Base-by-base conservation (phyloP, 2,113 vertebrate species). In the Marcusenius ussheri region DNA sequence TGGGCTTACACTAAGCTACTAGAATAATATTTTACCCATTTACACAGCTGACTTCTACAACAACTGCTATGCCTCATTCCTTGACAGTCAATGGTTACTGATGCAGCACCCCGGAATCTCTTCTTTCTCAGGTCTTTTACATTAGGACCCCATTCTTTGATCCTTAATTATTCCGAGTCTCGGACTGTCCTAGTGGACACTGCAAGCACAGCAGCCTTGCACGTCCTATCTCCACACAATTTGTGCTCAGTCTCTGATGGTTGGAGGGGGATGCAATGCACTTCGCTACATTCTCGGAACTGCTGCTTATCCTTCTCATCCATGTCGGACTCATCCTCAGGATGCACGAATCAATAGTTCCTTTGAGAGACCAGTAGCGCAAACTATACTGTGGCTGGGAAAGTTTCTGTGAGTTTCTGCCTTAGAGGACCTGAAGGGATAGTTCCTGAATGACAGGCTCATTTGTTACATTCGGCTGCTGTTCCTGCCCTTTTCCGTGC, bases 281-380 rank as follows among this genome's bases (percentile, higher is more conserved):
- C 91, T 92, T 90, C 42, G 90, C 83, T 31, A 53, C 90, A 91
- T 89, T 58, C 90, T 90, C 0, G 50, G 0, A 85, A 89, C 89
- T 90, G 91, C 90, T 92, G 96, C 91, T 94, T 94, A 94, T 95
- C 94, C 95, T 93, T 93, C 88, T 92, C 90, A 95, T 95, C 93
- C 93, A 91, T 91, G 95, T 96, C 95, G 93, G 93, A 92, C 90
- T 92, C 88, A 89, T 94, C 93, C 93, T 83, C 90, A 90, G 92
- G 92, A 94, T 86, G 91, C 92, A 96, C 95, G 95, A 92, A 96
- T 96, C 96, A 96, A 92, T 2, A 88, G 15, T 42, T 90, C 27
- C 42, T n/a, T 91, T 87, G 93, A 91, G 93, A 94, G 93, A 93
- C 90, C 90, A 94, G 92, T 93, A 94, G 92, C 89, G 50, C 70